Evolutionary conservation across 2,797 vertebrate species (phyloP), one percentile per base, ranked within the genome.

Genomic region (Myotis findleyi): DNA sequence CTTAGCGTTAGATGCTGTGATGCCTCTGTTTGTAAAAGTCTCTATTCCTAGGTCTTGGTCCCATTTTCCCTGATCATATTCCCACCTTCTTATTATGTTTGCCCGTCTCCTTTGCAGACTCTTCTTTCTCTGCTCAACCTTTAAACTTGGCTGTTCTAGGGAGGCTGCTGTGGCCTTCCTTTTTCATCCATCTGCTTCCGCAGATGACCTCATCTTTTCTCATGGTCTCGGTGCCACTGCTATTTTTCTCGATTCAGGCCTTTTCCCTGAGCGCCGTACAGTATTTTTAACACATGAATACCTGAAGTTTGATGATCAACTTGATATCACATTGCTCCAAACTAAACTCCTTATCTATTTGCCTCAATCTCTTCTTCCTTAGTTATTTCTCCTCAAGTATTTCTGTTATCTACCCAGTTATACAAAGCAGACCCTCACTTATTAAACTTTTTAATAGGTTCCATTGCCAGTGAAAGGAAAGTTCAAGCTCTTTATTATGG

Each of bases 271-370:
- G 9, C 5, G 13, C 21, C 6, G 76, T 38, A 86, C 6, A 41
- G 21, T 76, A 41, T 38, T 89, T 81, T 94, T 71, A 94, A 25
- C 33, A 77, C 38, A 11, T 44, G 55, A 93, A 77, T n/a, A 27
- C 9, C 27, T 73, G 21, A 11, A 55, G 30, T 66, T 83, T 59
- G 47, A 44, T 64, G 36, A 77, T 71, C 82, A 53, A 82, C 47
- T 14, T 27, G 20, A 75, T 62, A 81, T 64, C 92, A 57, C 44
- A 72, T 2, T 21, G 0, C 36, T 51, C 25, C 62, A 87, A 77
- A 77, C 14, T 36, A 49, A 86, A 55, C 17, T 66, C n/a, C 18
- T 7, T 66, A 38, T 51, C 16, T 55, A 71, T 77, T 77, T 83
- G 36, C 62, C 17, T 87, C 25, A 38, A 44, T 51, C 20, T 82